These are phyloP conservation scores for Nothoprocta perdicaria DNA, from an alignment of 2,113 vertebrate genomes.

Conservation along the genomic window DNA sequence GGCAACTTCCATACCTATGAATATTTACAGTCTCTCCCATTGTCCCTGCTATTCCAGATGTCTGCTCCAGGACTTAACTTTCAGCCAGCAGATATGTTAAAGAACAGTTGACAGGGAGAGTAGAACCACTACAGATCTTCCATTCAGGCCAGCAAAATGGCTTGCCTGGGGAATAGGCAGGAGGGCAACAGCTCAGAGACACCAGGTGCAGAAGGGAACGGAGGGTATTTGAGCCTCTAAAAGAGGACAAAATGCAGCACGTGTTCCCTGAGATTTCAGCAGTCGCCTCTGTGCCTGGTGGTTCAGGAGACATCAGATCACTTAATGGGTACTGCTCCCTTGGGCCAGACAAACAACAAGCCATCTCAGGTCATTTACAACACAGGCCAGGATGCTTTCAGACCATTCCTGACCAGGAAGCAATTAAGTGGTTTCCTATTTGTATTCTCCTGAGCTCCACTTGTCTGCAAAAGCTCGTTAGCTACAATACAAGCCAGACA, in stretches of 20 bases:
- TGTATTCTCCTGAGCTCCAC: not conserved
- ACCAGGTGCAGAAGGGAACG: not conserved
- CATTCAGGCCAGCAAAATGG: not conserved
- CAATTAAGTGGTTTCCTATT: slow-evolving; percentile 17
- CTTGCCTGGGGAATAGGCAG: not conserved
- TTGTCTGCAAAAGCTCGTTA: not conserved
- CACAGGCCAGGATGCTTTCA: slow-evolving; percentile 1
- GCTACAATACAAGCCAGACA: not conserved
- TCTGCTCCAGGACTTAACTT: not conserved
- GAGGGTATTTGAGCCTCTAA: not conserved
- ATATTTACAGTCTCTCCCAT: not conserved
- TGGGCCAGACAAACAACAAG: not conserved
- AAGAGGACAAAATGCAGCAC: not conserved
- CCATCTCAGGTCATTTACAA: not conserved
- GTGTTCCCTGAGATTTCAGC: not conserved
- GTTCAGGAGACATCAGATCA: not conserved
- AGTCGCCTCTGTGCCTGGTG: not conserved
- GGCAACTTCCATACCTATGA: not conserved
- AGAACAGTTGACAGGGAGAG: not conserved
- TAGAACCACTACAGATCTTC: not conserved
- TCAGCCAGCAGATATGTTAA: not conserved
- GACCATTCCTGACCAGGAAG: not conserved
- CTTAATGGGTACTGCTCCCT: slow-evolving; percentile 5
- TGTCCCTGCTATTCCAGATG: not conserved
- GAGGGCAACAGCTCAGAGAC: accelerated